Evolutionary conservation across 2,797 vertebrate species (phyloP).

Genomic region (Catamblyrhynchus diadema): DNA sequence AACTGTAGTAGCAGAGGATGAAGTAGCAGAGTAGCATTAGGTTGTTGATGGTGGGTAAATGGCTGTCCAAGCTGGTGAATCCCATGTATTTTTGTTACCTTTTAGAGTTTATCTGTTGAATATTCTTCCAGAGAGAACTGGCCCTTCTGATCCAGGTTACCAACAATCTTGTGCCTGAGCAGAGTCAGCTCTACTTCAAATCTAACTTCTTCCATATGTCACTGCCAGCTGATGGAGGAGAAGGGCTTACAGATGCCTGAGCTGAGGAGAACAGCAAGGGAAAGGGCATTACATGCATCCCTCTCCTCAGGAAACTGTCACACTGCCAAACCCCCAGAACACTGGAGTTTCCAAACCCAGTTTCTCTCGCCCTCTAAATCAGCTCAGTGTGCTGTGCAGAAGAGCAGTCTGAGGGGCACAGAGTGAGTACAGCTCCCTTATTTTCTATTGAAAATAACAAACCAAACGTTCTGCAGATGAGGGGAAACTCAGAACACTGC

Average conservation of each 20-base stretch:
- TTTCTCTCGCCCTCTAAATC: background rate
- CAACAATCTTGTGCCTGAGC: background rate
- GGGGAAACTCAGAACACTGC: background rate
- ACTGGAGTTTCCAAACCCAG: background rate
- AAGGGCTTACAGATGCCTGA: background rate
- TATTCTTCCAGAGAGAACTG: background rate
- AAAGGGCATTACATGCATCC: background rate
- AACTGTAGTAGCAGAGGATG: background rate
- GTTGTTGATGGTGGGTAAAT: background rate
- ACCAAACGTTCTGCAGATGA: background rate
- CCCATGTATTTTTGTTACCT: background rate
- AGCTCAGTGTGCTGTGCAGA: background rate
- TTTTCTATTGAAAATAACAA: background rate
- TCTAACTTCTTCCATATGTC: background rate
- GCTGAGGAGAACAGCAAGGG: background rate
- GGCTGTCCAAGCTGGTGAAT: background rate
- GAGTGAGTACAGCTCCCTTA: background rate
- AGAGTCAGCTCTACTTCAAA: background rate
- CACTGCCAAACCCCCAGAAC: background rate
- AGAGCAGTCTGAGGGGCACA: background rate
- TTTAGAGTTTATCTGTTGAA: background rate
- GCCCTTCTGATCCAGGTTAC: background rate
- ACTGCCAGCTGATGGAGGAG: background rate
- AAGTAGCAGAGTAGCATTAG: background rate
- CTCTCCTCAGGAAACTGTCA: background rate